Percentiles rank a stretch among this genome's conserved stretches.
Conservation (phyloP, 2,797 vertebrate genomes). For the Hypotaenidia philippensis region DNA sequence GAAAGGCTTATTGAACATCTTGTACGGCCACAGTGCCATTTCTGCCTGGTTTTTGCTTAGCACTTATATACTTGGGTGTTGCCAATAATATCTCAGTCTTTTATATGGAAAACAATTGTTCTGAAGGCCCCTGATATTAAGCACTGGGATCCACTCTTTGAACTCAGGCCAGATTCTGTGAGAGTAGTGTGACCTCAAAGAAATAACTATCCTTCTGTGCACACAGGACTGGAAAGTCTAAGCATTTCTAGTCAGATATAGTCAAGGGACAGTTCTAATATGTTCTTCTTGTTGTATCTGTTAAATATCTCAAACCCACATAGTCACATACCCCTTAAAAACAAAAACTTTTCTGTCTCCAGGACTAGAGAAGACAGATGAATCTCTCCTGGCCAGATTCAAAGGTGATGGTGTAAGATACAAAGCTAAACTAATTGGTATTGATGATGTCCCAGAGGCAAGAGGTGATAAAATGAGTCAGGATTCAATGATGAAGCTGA, state of each 20-base stretch:
- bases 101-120: neutral
- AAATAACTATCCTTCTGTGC: neutral
- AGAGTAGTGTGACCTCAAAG: neutral
- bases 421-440: conserved; percentile 96
- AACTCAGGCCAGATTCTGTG: neutral
- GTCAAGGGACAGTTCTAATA: neutral
- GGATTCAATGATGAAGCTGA: conserved; percentile 99
- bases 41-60: neutral
- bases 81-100: neutral
- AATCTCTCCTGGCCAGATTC: conserved; percentile 92
- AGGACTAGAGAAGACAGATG: conserved; percentile 94
- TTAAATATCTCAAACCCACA: neutral
- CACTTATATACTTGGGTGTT: neutral
- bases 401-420: conserved; percentile 95
- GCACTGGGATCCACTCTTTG: neutral
- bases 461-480: conserved; percentile 98
- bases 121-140: neutral
- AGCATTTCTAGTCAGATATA: neutral
- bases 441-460: conserved; percentile 93
- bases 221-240: neutral
- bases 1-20: neutral
- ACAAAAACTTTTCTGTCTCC: neutral
- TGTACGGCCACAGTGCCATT: neutral
- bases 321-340: neutral
- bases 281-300: neutral